These are phyloP conservation scores for Aeoliscus strigatus DNA, from an alignment of 2,797 vertebrate genomes.

Conservation along the genomic window DNA sequence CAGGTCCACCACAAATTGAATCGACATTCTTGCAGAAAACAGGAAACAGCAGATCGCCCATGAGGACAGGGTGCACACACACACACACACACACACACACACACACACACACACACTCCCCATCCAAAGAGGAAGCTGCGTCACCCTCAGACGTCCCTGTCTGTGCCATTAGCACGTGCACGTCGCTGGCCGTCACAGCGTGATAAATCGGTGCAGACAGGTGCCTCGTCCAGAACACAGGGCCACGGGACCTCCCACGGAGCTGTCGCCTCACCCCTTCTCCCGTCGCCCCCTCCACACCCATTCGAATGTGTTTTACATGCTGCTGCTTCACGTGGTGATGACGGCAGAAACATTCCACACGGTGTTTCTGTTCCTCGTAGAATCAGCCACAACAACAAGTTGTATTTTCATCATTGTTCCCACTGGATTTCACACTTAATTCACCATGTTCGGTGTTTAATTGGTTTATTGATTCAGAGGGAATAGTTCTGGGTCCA, in stretches of 20 bases:
- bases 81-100: conserved; percentile 30
- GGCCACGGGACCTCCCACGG: conserved; percentile 42
- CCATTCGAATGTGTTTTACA: conserved; percentile 63
- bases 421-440: too few relatives aligned
- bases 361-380: too few relatives aligned
- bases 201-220: conserved; percentile 54
- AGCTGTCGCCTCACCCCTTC: conserved; percentile 17
- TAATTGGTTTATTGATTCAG: too few relatives aligned
- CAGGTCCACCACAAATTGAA: conserved; percentile 46
- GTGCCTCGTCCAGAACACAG: conserved; percentile 53
- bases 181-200: conserved; percentile 23
- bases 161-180: conserved; percentile 30
- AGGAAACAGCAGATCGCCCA: conserved; percentile 55
- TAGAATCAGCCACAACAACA: too few relatives aligned
- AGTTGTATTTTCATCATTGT: too few relatives aligned
- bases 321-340: conserved; percentile 57
- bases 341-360: too few relatives aligned
- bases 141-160: conserved; percentile 33
- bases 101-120: too few relatives aligned
- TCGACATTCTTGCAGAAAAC: conserved; percentile 58
- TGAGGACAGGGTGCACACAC: conserved; percentile 42
- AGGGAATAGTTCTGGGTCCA: too few relatives aligned
- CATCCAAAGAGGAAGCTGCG: conserved; percentile 43
- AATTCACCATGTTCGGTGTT: too few relatives aligned
- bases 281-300: conserved; percentile 18